Evolutionary conservation across 2,888 invertebrate species (phyloP).

Genomic region (Chalcosyrphus nemorum): DNA sequence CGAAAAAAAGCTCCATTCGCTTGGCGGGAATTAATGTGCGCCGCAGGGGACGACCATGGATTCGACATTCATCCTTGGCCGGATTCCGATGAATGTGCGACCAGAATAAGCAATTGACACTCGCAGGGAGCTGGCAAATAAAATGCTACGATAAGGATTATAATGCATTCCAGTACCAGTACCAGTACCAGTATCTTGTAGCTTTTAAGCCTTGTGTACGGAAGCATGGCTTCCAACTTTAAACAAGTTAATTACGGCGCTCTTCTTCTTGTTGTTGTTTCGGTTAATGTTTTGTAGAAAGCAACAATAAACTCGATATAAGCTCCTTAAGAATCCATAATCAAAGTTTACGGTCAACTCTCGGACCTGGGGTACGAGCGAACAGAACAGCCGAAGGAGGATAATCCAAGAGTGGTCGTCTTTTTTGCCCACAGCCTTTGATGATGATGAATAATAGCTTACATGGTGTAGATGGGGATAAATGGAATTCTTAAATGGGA

Average conservation of each 20-base stretch:
- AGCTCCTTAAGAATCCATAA: slow-evolving; percentile 64
- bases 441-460: slow-evolving; percentile 61
- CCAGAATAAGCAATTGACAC: slow-evolving; percentile 71
- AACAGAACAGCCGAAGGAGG: neutral
- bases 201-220: slow-evolving; percentile 43
- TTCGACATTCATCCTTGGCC: slow-evolving; percentile 72
- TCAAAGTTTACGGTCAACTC: slow-evolving; percentile 48
- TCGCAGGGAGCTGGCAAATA: slow-evolving; percentile 13
- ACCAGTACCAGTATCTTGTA: slow-evolving; percentile 17
- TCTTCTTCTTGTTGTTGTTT: slow-evolving; percentile 11
- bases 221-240: slow-evolving; percentile 46
- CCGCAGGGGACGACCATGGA: slow-evolving; percentile 68
- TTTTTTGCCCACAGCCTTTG: slow-evolving; percentile 7
- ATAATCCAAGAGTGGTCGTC: slow-evolving; percentile 36
- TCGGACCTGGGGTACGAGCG: neutral
- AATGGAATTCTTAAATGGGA: slow-evolving; percentile 27
- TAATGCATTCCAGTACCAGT: slow-evolving; percentile 51
- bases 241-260: slow-evolving; percentile 41
- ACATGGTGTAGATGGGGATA: slow-evolving; percentile 16
- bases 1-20: slow-evolving; percentile 27
- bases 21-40: slow-evolving; percentile 70
- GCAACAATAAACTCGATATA: slow-evolving; percentile 46
- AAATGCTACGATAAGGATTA: slow-evolving; percentile 43
- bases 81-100: slow-evolving; percentile 70
- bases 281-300: slow-evolving; percentile 39